These are phyloP conservation scores for Jaculus jaculus DNA, from an alignment of 2,113 vertebrate genomes.

Conservation along the genomic window DNA sequence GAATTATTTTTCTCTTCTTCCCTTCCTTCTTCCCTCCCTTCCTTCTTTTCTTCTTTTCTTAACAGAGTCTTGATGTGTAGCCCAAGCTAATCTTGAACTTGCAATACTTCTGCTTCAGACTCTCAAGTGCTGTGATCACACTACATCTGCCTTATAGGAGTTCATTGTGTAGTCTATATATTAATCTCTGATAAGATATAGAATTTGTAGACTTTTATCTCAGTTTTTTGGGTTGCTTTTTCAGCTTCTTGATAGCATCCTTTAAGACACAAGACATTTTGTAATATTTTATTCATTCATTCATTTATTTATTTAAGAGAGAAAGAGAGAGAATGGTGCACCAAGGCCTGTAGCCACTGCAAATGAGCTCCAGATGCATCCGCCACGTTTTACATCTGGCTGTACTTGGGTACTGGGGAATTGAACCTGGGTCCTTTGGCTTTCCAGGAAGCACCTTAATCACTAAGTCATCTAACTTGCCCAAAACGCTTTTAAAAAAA, in stretches of 20 bases:
- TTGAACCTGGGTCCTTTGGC: no score
- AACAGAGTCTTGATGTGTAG: background rate
- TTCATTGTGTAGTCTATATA: constrained; percentile 31
- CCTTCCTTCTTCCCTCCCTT: background rate
- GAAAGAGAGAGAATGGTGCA: no score
- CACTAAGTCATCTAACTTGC: no score
- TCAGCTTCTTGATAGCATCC: constrained; percentile 37
- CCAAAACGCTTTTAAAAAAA: background rate
- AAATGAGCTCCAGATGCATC: no score
- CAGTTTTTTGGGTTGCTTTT: constrained; percentile 14
- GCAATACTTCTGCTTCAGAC: background rate
- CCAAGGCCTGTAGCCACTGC: no score
- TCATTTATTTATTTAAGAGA: no score
- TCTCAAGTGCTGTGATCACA: background rate
- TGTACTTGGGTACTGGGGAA: no score
- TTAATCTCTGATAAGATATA: constrained; percentile 21
- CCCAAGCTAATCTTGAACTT: background rate
- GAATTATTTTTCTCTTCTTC: background rate
- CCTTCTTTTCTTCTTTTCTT: background rate
- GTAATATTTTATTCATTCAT: no score
- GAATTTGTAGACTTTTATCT: constrained; percentile 45
- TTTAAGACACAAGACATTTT: background rate
- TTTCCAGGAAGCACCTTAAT: no score
- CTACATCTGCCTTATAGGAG: background rate
- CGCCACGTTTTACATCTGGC: no score